phyloP scores from a whole-genome alignment of 2,113 vertebrate genomes.

The Toxotes chatareus region DNA sequence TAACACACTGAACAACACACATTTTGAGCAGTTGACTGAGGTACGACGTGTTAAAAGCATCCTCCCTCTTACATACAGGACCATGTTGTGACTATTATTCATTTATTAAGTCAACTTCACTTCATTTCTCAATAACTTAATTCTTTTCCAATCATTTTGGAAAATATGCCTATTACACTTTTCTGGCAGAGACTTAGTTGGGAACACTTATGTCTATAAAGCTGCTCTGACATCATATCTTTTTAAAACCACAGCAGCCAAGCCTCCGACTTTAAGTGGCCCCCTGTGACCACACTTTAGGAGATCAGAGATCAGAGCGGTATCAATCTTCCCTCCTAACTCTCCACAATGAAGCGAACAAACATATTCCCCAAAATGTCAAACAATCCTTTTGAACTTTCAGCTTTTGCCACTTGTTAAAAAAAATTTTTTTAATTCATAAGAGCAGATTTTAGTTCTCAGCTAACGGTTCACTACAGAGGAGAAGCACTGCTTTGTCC shows the following conservation, averaged over 20 bases:
- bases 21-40: slow-evolving; percentile 40
- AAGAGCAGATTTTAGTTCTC: slow-evolving; percentile 23
- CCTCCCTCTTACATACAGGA: slow-evolving; percentile 2
- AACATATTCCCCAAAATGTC: background rate
- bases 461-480: slow-evolving; percentile 22
- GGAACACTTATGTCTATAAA: background rate
- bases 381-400: background rate
- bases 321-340: background rate
- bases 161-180: background rate
- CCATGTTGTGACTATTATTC: slow-evolving; percentile 8
- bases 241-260: too few species aligned
- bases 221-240: background rate
- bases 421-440: background rate
- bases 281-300: too few species aligned
- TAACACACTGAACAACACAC: slow-evolving; percentile 5
- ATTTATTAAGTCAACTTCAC: slow-evolving; percentile 9
- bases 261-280: too few species aligned
- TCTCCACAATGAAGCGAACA: background rate
- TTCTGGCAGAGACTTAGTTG: background rate
- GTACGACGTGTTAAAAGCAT: slow-evolving; percentile 45
- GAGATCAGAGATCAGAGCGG: background rate
- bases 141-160: background rate
- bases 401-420: slow-evolving; percentile 1
- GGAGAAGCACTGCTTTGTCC: background rate
- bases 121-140: background rate